Conservation (phyloP, 1,140 invertebrate species). For the Brachionus manjavacas region DNA sequence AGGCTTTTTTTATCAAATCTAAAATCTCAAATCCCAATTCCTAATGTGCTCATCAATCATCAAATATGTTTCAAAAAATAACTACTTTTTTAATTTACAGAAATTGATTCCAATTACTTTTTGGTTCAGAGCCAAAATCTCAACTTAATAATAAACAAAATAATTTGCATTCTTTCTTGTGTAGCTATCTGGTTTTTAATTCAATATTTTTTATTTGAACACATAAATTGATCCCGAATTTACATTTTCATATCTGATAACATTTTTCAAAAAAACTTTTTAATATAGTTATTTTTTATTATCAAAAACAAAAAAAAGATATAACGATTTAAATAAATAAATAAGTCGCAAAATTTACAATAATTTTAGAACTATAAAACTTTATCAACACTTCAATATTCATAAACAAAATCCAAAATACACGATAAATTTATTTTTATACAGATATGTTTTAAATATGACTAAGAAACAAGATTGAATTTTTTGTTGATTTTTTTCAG, state of each 20-base stretch:
- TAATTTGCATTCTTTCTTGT: background rate
- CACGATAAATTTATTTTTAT: too few species aligned
- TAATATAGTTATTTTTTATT: background rate
- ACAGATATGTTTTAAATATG: too few species aligned
- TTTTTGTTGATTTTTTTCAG: too few species aligned
- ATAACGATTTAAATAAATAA: background rate
- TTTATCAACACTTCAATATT: background rate
- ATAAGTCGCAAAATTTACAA: background rate
- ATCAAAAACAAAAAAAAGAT: background rate
- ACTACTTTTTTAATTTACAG: background rate
- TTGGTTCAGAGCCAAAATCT: background rate
- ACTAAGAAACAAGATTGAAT: too few species aligned
- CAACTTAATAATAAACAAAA: background rate
- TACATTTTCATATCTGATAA: background rate
- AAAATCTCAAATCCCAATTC: background rate
- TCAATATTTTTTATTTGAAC: background rate
- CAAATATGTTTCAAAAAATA: background rate
- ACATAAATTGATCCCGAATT: background rate
- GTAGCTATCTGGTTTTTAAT: background rate
- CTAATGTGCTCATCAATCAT: conserved; percentile 1
- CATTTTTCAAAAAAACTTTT: too few species aligned
- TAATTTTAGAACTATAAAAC: background rate
- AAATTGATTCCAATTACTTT: background rate
- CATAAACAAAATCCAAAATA: background rate
- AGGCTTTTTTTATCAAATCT: background rate